Base-by-base conservation (phyloP, 2,888 invertebrate species). In the Acleris emargana region DNA sequence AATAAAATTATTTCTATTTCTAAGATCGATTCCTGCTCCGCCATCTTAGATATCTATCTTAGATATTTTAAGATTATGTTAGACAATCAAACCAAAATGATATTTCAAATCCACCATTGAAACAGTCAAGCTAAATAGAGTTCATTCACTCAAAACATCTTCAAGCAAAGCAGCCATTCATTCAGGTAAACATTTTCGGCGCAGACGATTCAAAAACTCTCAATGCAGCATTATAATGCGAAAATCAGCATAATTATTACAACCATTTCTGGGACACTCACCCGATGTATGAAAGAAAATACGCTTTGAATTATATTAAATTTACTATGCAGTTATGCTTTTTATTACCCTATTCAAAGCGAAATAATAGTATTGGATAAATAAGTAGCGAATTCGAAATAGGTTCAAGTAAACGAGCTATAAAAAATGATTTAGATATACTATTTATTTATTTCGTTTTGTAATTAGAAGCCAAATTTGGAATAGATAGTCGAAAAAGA, bases 171-270 rank as follows among this genome's bases (percentile, higher is more conserved):
- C 16, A 22, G 2, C 17, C 9, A 9, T 17, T 17, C 18, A 49
- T 49, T 17, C 59, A 57, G 18, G 49, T 38, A 25, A 32, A 45
- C 17, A 58, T 47, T 62, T 32, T 58, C 22, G 57, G 32, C 22
- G 45, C 58, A 53, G 49, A 47, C 53, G 49, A 38, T 42, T 17
- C 42, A 22, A 45, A 38, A 52, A 49, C 53, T 54, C 28, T 38
- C 7, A 32, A 47, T 54, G 47, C 58, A 49, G 25, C 49, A 54
- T 54, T 54, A 54, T 58, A 54, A 64, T 64, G 64, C 17, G 58
- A 59, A 54, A 49, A 59, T 16, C 38, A 16, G 58, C 47, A 64
- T 59, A n/a, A n/a, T n/a, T n/a, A 59, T 49, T 54, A 52, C 53
- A 17, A 38, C 58, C 42, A 59, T 59, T 28, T 25, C 22, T 47